Conservation (phyloP, 2,888 invertebrate species). For the Pteria penguin region DNA sequence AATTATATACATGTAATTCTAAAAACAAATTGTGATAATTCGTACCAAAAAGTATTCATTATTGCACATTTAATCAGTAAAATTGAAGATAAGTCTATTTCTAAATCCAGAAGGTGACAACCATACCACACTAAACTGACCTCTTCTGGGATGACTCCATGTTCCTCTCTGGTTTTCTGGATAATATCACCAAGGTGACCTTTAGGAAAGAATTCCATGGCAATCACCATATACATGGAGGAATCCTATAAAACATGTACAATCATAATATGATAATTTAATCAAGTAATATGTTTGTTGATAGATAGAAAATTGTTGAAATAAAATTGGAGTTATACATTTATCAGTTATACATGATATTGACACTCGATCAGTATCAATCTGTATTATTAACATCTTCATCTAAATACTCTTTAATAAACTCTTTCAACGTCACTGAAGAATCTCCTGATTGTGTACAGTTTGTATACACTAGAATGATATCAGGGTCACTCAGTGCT, state of each 20-base stretch:
- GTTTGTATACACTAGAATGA: too few relatives aligned
- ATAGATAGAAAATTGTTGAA: neutral
- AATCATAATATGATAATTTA: neutral
- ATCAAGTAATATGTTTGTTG: neutral
- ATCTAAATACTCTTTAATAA: too few relatives aligned
- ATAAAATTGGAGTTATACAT: neutral
- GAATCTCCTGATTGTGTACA: too few relatives aligned
- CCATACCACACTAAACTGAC: too few relatives aligned
- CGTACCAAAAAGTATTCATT: neutral
- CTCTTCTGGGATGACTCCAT: constrained; percentile 69
- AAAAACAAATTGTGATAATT: neutral
- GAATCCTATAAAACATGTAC: constrained; percentile 72
- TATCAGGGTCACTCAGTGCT: too few relatives aligned
- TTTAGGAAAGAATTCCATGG: constrained; percentile 74
- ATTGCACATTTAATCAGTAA: too few relatives aligned
- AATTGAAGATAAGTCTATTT: neutral
- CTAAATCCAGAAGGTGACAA: too few relatives aligned
- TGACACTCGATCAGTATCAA: too few relatives aligned
- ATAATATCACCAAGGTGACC: constrained; percentile 71
- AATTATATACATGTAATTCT: neutral
- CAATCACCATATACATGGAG: constrained; percentile 76
- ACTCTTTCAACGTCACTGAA: too few relatives aligned
- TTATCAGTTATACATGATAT: too few relatives aligned
- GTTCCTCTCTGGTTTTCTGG: constrained; percentile 60
- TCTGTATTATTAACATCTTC: too few relatives aligned